A percentile compares a stretch with the other conserved stretches of the same genome.
These are phyloP conservation scores for Ammodramus savannarum DNA, from an alignment of 2,113 vertebrate genomes.

Conservation along the genomic window DNA sequence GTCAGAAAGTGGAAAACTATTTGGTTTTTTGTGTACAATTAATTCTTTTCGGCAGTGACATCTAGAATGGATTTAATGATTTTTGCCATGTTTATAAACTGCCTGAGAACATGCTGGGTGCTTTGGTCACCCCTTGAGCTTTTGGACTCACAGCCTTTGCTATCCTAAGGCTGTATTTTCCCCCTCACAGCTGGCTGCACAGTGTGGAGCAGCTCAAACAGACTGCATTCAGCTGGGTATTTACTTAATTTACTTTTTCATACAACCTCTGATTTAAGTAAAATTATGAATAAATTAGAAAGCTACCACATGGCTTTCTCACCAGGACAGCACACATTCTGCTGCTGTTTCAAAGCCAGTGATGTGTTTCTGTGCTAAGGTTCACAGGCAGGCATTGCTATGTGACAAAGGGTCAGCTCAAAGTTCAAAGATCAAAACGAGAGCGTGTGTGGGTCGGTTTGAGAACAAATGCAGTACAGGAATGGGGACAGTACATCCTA, in stretches of 20 bases:
- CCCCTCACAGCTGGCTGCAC: neutral
- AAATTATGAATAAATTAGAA: constrained; percentile 30
- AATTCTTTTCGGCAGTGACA: neutral
- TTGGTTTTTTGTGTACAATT: neutral
- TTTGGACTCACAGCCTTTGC: neutral
- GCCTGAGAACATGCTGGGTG: neutral
- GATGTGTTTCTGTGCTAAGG: neutral
- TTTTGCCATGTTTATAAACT: constrained; percentile 21
- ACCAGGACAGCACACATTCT: neutral
- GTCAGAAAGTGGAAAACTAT: neutral
- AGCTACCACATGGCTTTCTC: neutral
- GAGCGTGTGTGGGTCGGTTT: accelerated
- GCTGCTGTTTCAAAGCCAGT: neutral
- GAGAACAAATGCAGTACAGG: neutral
- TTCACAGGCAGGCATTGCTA: neutral
- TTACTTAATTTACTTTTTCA: constrained; percentile 37
- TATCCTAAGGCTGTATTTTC: neutral
- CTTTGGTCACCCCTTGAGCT: neutral
- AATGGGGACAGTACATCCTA: neutral
- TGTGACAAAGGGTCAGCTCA: neutral
- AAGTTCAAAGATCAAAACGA: constrained; percentile 15
- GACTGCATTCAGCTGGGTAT: neutral
- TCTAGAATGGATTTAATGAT: neutral
- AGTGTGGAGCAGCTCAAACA: neutral
- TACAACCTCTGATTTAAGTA: neutral